Percentiles rank a stretch among this genome's conserved stretches.
These are phyloP conservation scores for Coturnix japonica DNA, from an alignment of 2,113 vertebrate genomes.

Conservation along the genomic window DNA sequence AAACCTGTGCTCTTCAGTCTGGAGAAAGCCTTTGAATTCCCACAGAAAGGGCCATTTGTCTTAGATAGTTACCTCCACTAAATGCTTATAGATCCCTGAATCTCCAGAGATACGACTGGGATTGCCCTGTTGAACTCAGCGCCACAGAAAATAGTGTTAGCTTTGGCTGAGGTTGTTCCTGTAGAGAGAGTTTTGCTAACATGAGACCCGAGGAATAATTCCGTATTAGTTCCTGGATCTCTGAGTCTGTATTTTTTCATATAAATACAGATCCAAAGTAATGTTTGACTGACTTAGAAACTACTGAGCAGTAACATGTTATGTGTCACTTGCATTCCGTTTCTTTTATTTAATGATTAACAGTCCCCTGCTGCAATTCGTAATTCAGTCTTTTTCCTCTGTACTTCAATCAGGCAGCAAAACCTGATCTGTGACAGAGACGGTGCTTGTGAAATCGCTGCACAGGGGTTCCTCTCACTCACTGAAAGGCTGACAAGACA, in stretches of 20 bases:
- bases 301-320: not conserved
- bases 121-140: not conserved
- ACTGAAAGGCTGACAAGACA: constrained; percentile 21
- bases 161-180: not conserved
- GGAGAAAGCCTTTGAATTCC: not conserved
- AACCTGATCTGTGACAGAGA: constrained; percentile 19
- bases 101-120: not conserved
- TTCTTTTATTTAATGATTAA: constrained; percentile 19
- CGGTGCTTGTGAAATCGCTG: not conserved
- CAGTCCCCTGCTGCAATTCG: not conserved
- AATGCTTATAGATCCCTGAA: not conserved
- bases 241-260: not conserved
- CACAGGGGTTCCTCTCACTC: not conserved
- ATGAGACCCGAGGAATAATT: not conserved
- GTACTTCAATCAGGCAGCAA: not conserved
- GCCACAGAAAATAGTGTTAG: not conserved
- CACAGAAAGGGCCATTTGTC: not conserved
- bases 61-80: not conserved
- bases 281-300: not conserved
- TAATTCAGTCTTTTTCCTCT: not conserved
- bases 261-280: not conserved
- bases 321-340: not conserved
- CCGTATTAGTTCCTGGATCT: not conserved
- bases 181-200: not conserved
- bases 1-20: not conserved